Evolutionary conservation across 2,888 invertebrate genomes (phyloP).

Genomic region (Alcis repandata): DNA sequence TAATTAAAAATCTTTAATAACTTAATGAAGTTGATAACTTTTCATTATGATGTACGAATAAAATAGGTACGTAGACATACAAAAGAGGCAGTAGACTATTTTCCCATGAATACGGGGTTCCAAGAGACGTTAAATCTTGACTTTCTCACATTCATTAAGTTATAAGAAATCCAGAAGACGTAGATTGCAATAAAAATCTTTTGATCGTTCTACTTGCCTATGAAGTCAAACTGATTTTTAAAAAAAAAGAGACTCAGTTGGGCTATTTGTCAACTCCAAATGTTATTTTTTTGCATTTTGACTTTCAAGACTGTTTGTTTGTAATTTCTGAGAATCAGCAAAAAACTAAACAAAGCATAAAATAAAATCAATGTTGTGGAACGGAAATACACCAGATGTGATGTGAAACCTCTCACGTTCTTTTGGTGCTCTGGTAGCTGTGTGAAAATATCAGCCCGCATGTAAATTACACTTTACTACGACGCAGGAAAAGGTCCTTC

Average conservation of each 20-base stretch:
- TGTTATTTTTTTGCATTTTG: not conserved
- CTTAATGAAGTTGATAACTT: too few relatives aligned
- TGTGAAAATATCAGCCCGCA: slow-evolving; percentile 37
- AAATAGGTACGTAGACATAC: too few relatives aligned
- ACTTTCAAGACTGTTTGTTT: not conserved
- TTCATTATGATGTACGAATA: too few relatives aligned
- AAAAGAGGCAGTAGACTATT: not conserved
- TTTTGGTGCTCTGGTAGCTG: slow-evolving; percentile 38
- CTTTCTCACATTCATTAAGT: slow-evolving; percentile 9
- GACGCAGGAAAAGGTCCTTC: not conserved
- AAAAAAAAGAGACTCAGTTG: not conserved
- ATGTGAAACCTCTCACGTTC: slow-evolving; percentile 6
- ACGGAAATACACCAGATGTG: slow-evolving; percentile 7
- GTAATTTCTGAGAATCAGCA: slow-evolving; percentile 50
- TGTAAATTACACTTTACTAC: slow-evolving; percentile 4
- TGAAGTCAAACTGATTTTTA: not conserved
- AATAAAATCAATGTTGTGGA: not conserved
- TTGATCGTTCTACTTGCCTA: not conserved
- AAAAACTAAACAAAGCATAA: slow-evolving; percentile 32
- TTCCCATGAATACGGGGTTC: slow-evolving; percentile 1
- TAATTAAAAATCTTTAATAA: too few relatives aligned
- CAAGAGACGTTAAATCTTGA: not conserved
- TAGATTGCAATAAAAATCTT: not conserved
- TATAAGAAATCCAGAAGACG: slow-evolving; percentile 9
- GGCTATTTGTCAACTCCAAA: not conserved